phyloP scores from a whole-genome alignment of 2,888 invertebrate species.

The Sinelater perroti region DNA sequence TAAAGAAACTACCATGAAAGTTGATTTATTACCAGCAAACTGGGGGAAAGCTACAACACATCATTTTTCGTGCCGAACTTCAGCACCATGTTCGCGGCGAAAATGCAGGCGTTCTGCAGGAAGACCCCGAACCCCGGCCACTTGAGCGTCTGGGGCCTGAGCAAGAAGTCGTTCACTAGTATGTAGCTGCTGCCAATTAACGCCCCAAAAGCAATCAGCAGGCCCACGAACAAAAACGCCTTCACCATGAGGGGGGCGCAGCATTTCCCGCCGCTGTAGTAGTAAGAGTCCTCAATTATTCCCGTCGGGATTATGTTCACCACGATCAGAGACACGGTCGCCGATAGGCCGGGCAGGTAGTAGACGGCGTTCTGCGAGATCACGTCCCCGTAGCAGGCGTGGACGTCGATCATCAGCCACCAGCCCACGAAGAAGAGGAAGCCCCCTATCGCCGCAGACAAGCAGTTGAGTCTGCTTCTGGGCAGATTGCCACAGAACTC shows the following conservation, averaged over 20 bases:
- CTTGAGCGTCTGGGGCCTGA: conserved; percentile 37
- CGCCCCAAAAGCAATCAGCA: conserved; percentile 49
- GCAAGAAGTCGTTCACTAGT: conserved; percentile 48
- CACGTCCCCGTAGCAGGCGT: conserved; percentile 33
- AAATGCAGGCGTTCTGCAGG: conserved; percentile 48
- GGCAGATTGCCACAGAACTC: background rate
- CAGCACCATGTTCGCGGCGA: conserved; percentile 45
- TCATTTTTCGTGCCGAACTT: conserved; percentile 40
- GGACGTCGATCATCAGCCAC: conserved; percentile 52
- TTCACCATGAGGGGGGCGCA: conserved; percentile 42
- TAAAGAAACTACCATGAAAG: too few relatives aligned
- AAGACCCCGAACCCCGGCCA: conserved; percentile 52
- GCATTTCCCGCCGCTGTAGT: conserved; percentile 29
- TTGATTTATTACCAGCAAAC: background rate
- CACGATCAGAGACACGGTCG: conserved; percentile 44
- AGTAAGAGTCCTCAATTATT: conserved; percentile 40
- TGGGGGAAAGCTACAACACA: conserved; percentile 16
- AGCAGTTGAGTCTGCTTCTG: conserved; percentile 38
- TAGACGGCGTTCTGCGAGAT: conserved; percentile 41
- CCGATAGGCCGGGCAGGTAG: conserved; percentile 46
- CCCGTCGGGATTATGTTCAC: conserved; percentile 45
- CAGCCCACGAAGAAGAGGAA: conserved; percentile 50
- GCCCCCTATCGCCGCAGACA: conserved; percentile 41
- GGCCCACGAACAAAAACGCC: conserved; percentile 44
- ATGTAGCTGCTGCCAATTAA: conserved; percentile 49